Conservation (phyloP, 2,113 vertebrate species). For the Atractosteus spatula region DNA sequence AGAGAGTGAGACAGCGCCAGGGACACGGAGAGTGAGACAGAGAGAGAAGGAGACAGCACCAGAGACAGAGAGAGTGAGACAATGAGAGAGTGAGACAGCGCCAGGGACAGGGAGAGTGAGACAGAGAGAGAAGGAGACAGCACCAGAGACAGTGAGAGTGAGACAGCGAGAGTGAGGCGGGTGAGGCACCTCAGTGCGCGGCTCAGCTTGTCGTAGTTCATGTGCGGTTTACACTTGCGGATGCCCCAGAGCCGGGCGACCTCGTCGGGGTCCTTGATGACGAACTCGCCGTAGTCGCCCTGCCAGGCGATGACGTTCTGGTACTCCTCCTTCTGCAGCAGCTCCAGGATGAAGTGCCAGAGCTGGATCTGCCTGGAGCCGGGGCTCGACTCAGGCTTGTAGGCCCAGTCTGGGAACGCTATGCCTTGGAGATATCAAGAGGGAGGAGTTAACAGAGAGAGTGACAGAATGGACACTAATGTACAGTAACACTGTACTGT, state of each 20-base stretch:
- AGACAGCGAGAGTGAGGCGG: background rate
- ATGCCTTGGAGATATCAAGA: conserved; percentile 63
- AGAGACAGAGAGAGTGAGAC: conserved; percentile 11
- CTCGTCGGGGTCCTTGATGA: conserved; percentile 88
- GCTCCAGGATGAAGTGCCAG: conserved; percentile 88
- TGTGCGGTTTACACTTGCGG: conserved; percentile 88
- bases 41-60: background rate
- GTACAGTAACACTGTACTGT: no score
- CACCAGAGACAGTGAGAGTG: background rate
- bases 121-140: background rate
- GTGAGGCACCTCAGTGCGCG: conserved; percentile 74
- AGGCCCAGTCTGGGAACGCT: conserved; percentile 90
- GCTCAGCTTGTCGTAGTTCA: conserved; percentile 93
- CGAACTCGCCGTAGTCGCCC: conserved; percentile 88
- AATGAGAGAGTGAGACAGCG: background rate
- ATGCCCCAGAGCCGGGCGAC: conserved; percentile 85
- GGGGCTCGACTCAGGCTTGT: conserved; percentile 86
- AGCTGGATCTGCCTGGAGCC: conserved; percentile 81
- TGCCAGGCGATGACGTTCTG: conserved; percentile 87
- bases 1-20: background rate
- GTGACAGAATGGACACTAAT: no score
- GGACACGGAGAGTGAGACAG: conserved; percentile 10
- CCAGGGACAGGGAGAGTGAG: background rate
- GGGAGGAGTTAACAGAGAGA: background rate
- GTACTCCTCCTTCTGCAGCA: conserved; percentile 88